Evolutionary conservation across 2,888 invertebrate species (phyloP).

Genomic region (Epinotia ramella): DNA sequence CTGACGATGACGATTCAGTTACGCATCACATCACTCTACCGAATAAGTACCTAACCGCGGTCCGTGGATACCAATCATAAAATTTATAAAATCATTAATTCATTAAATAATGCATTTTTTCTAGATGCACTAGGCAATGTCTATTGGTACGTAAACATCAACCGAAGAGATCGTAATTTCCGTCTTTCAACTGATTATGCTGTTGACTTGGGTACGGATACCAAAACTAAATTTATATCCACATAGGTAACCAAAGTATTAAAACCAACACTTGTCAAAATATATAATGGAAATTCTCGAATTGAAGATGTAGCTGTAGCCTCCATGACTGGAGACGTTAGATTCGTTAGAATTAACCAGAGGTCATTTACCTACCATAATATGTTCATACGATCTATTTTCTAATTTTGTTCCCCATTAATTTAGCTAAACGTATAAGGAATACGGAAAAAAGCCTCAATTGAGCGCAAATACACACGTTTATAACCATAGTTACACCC

Average conservation of each 20-base stretch:
- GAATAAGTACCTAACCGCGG: neutral
- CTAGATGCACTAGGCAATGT: neutral
- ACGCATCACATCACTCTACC: neutral
- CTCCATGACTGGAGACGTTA: neutral
- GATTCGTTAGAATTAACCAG: too few species aligned
- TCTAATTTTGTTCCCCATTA: neutral
- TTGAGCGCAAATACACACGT: neutral
- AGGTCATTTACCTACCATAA: too few species aligned
- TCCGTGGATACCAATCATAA: too few species aligned
- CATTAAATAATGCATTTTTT: neutral
- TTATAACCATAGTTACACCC: neutral
- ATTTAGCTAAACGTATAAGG: neutral
- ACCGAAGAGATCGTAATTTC: neutral
- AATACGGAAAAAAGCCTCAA: neutral
- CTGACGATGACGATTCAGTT: neutral
- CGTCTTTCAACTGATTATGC: neutral
- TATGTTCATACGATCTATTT: too few species aligned
- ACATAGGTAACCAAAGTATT: too few species aligned
- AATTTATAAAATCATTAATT: too few species aligned
- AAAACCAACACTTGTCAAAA: too few species aligned
- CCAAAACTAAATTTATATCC: too few species aligned
- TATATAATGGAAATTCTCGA: too few species aligned
- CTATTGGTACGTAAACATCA: neutral
- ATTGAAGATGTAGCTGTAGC: too few species aligned
- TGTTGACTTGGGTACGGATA: too few species aligned